Evolutionary conservation across 2,888 invertebrate genomes (phyloP).

Genomic region (Oscheius onirici): DNA sequence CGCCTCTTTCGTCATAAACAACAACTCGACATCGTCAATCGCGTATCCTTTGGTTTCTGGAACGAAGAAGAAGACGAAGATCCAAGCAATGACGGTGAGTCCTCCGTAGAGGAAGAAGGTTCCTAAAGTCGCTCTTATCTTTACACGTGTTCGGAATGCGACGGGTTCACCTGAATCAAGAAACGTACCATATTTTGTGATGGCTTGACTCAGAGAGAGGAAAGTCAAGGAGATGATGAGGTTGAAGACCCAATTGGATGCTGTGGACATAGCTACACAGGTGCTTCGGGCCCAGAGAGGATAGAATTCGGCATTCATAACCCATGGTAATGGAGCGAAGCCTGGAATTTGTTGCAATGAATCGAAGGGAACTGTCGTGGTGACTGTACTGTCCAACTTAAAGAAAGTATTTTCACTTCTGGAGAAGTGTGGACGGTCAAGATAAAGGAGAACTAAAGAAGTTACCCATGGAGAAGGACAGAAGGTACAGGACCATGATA

Average conservation of each 20-base stretch:
- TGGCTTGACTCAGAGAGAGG: conserved; percentile 65
- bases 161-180: conserved; percentile 9
- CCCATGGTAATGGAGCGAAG: conserved; percentile 77
- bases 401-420: no score
- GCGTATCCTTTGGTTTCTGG: conserved; percentile 76
- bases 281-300: conserved; percentile 75
- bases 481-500: conserved; percentile 64
- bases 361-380: no score
- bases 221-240: conserved; percentile 75
- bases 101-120: conserved; percentile 76
- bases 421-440: no score
- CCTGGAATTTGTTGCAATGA: conserved; percentile 72
- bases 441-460: background rate
- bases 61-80: conserved; percentile 74
- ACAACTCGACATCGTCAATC: conserved; percentile 74
- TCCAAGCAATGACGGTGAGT: conserved; percentile 74
- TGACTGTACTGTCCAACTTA: no score
- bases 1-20: conserved; percentile 65
- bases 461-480: conserved; percentile 54
- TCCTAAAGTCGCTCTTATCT: conserved; percentile 71
- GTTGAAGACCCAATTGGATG: conserved; percentile 75
- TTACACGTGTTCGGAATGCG: conserved; percentile 17
- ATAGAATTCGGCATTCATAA: conserved; percentile 76
- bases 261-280: conserved; percentile 62
- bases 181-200: conserved; percentile 55